Conservation (phyloP, 1,140 invertebrate species). For the Elysia chlorotica region DNA sequence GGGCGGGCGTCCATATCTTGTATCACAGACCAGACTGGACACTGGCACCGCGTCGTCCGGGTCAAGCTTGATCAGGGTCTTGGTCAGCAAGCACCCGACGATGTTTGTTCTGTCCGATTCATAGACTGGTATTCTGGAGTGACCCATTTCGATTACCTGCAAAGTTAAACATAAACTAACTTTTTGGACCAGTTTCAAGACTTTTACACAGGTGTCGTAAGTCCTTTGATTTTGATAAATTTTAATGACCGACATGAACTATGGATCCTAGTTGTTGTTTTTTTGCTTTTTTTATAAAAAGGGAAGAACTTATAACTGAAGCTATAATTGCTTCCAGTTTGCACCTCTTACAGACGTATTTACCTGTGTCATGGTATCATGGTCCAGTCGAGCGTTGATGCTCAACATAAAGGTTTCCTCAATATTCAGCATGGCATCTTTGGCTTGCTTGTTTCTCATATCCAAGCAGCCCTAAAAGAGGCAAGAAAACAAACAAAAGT, state of each 20-base stretch:
- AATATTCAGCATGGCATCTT: constrained; percentile 51
- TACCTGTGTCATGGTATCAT: constrained; percentile 42
- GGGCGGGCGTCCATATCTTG: constrained; percentile 25
- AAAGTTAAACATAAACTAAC: no score
- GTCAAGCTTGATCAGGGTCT: constrained; percentile 47
- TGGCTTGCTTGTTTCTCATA: constrained; percentile 51
- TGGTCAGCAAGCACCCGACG: constrained; percentile 48
- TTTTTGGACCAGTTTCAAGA: no score
- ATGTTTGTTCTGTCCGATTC: constrained; percentile 36
- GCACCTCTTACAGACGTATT: no score
- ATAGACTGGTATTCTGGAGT: constrained; percentile 58
- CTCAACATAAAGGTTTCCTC: constrained; percentile 49
- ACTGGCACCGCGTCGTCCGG: constrained; percentile 43
- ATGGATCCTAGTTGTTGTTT: no score
- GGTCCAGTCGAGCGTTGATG: constrained; percentile 36
- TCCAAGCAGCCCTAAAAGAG: constrained; percentile 55
- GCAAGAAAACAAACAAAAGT: not conserved
- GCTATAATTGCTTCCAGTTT: not conserved
- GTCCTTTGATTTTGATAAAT: no score
- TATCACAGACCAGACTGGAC: constrained; percentile 30
- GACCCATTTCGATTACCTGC: constrained; percentile 42
- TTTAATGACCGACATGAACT: no score
- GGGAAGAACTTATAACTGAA: no score
- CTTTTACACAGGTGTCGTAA: no score
- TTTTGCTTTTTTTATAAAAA: no score